These are phyloP conservation scores for Hippasteria phrygiana DNA, from an alignment of 53 echinoderm and acorn worm species.

Conservation along the genomic window DNA sequence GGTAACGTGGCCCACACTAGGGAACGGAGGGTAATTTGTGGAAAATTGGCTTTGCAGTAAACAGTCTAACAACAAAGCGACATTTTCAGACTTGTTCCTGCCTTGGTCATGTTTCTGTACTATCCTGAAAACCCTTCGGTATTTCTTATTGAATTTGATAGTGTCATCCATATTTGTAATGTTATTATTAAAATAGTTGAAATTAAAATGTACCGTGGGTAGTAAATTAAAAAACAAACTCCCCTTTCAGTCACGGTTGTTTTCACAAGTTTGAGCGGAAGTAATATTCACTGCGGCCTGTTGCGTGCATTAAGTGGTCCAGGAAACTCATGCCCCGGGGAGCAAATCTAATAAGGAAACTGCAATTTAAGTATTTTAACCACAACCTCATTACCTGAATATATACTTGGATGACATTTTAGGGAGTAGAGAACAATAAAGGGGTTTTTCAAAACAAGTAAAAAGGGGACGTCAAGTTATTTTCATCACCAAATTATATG, in stretches of 20 bases:
- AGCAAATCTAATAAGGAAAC: conserved; percentile 64
- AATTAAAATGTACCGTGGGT: not conserved
- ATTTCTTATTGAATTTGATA: no score
- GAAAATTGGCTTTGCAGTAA: not conserved
- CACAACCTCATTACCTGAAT: conserved; percentile 38
- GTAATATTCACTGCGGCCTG: conserved; percentile 29
- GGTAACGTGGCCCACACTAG: no score
- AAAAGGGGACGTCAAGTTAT: conserved; percentile 4
- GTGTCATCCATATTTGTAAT: not conserved
- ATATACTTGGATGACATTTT: not conserved
- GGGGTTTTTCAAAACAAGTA: not conserved
- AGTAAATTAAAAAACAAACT: not conserved
- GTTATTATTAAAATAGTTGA: not conserved
- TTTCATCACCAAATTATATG: no score
- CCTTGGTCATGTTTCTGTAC: no score
- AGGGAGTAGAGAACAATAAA: not conserved
- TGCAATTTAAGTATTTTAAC: not conserved
- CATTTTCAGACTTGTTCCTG: not conserved
- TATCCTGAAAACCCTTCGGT: no score
- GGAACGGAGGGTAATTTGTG: not conserved
- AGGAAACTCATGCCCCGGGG: conserved; percentile 35
- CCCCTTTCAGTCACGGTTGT: conserved; percentile 44
- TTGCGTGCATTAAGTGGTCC: not conserved
- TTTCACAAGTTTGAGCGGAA: conserved; percentile 44
- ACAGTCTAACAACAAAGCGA: not conserved